Base-by-base conservation (phyloP, 2,797 vertebrate species). In the Erithacus rubecula region DNA sequence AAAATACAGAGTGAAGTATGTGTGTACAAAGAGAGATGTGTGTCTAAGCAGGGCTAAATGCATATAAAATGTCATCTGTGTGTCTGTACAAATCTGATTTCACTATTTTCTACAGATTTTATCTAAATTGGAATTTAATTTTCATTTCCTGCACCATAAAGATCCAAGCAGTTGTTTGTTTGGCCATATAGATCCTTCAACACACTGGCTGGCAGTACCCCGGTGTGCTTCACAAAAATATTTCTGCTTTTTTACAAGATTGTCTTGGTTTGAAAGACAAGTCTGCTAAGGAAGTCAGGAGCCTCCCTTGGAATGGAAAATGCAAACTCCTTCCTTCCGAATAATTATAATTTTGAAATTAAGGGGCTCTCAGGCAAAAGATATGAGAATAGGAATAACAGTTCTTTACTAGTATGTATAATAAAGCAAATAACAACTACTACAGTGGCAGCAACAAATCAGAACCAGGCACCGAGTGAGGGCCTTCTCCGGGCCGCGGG, bases 131-230 rank as follows among this genome's bases (percentile, higher is more conserved):
- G 15, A 26, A 15, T 56, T 89, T 55, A 23, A 14, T 63, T 89
- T 82, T 68, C 10, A 32, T 91, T 68, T 55, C 9, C 19, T 87
- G 75, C 53, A 15, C 67, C 52, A 20, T 69, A 53, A 79, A 92
- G 36, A 47, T 46, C 29, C 46, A 53, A 85, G 39, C 49, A 94
- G 88, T 53, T 64, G 10, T 41, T 82, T 83, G 21, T 84, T 91
- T 85, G 63, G 44, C 79, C 20, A 5, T 43, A n/a, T 18, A 85
- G 27, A 52, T 62, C 43, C 70, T 94, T 81, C 71, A 88, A 9
- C 30, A 67, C 71, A 24, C 32, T 43, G 49, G 3, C 80, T 72
- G 83, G 30, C 63, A 70, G 6, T 34, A 37, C 23, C 9, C 24
- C 32, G 3, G 2, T 46, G 30, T 52, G 10, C 39, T 71, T 59